phyloP scores from a whole-genome alignment of 2,888 invertebrate genomes.

The Harpalus rubripes region DNA sequence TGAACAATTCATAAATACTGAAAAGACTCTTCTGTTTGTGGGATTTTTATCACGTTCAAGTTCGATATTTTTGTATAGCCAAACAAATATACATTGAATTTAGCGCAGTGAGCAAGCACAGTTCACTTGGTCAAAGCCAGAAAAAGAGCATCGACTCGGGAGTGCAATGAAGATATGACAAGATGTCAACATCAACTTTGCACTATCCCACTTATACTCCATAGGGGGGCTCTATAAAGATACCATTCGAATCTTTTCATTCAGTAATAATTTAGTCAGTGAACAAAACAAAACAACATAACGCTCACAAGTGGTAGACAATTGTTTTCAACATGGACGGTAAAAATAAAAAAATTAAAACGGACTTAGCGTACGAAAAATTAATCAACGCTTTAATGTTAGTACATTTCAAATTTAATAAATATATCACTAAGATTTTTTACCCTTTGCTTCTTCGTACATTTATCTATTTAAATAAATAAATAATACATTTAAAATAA shows the following conservation, averaged over 20 bases:
- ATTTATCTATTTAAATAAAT: neutral
- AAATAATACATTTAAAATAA: neutral
- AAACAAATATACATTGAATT: constrained; percentile 47
- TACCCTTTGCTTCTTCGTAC: neutral
- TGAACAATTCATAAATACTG: neutral
- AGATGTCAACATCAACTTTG: constrained; percentile 58
- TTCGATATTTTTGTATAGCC: constrained; percentile 47
- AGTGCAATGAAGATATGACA: constrained; percentile 38
- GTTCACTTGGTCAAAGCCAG: constrained; percentile 58
- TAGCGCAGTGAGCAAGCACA: constrained; percentile 45
- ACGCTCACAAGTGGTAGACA: constrained; percentile 2
- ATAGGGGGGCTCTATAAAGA: constrained; percentile 38
- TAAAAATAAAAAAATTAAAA: constrained; percentile 1
- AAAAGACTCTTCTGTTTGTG: neutral
- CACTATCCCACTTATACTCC: constrained; percentile 59
- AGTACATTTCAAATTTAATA: constrained; percentile 28
- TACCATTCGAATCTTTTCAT: constrained; percentile 11
- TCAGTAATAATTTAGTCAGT: constrained; percentile 36
- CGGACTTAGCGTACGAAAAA: constrained; percentile 22
- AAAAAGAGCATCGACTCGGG: constrained; percentile 50
- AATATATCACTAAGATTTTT: neutral
- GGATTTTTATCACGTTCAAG: constrained; percentile 40
- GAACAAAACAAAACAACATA: constrained; percentile 25
- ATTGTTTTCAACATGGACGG: constrained; percentile 47
- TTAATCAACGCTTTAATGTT: constrained; percentile 58